Percentiles rank a stretch among this genome's conserved stretches.
Evolutionary conservation across 2,113 vertebrate species (phyloP).

Genomic region (Bolborhynchus lineola): DNA sequence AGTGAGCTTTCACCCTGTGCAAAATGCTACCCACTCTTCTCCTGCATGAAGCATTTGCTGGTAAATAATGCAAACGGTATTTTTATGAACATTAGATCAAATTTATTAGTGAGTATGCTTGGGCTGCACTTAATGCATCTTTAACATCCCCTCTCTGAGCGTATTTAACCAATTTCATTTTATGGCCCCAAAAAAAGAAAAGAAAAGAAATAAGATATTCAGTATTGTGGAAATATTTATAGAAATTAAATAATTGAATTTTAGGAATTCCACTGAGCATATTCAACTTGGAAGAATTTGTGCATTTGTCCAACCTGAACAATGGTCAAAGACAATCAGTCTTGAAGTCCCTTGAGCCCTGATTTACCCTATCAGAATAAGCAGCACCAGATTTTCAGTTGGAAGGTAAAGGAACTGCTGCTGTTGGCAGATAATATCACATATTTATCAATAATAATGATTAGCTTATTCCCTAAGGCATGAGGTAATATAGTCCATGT

Average conservation of each 20-base stretch:
- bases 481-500: neutral
- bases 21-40: neutral
- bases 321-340: slow-evolving; percentile 25
- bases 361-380: neutral
- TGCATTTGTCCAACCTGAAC: neutral
- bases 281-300: neutral
- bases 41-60: neutral
- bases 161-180: neutral
- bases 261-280: neutral
- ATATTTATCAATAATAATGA: slow-evolving; percentile 29
- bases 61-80: neutral
- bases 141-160: neutral
- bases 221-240: neutral
- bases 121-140: neutral
- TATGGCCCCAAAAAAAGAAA: fast-evolving
- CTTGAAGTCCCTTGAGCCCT: neutral
- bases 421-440: neutral
- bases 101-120: neutral
- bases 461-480: neutral
- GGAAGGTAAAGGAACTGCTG: neutral
- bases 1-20: neutral
- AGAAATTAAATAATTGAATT: neutral
- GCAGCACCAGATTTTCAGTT: neutral
- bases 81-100: neutral
- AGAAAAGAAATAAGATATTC: neutral